phyloP scores from a whole-genome alignment of 2,888 invertebrate species.

The Leptinotarsa rubiginosa region DNA sequence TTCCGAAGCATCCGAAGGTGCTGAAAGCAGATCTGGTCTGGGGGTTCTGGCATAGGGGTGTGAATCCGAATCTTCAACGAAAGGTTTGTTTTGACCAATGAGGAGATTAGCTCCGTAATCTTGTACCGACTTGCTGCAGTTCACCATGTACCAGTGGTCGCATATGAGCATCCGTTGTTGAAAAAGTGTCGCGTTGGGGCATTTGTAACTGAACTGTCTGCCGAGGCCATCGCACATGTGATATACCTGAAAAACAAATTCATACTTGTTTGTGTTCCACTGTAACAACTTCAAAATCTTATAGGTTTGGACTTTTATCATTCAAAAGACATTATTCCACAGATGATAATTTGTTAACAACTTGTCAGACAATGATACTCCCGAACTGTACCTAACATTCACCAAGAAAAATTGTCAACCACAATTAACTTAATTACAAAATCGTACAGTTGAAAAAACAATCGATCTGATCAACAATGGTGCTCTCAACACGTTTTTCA shows the following conservation, averaged over 20 bases:
- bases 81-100: conserved; percentile 81
- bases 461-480: too few species aligned
- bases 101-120: conserved; percentile 79
- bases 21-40: conserved; percentile 75
- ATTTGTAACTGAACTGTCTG: conserved; percentile 81
- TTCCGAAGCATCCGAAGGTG: conserved; percentile 64
- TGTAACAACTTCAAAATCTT: background rate
- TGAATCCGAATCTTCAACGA: conserved; percentile 73
- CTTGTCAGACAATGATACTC: too few species aligned
- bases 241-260: conserved; percentile 71
- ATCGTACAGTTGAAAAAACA: too few species aligned
- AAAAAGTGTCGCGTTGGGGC: conserved; percentile 83
- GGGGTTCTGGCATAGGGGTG: conserved; percentile 76
- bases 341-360: too few species aligned
- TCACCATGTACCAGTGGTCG: conserved; percentile 87
- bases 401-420: too few species aligned
- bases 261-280: background rate
- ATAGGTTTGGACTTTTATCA: background rate
- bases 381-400: too few species aligned
- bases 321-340: too few species aligned
- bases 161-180: conserved; percentile 85
- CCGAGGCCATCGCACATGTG: conserved; percentile 86
- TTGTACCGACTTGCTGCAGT: conserved; percentile 79
- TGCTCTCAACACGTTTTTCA: too few species aligned
- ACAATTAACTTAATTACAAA: too few species aligned